Evolutionary conservation across 2,888 invertebrate genomes (phyloP).

Genomic region (Cheilosia urbana): DNA sequence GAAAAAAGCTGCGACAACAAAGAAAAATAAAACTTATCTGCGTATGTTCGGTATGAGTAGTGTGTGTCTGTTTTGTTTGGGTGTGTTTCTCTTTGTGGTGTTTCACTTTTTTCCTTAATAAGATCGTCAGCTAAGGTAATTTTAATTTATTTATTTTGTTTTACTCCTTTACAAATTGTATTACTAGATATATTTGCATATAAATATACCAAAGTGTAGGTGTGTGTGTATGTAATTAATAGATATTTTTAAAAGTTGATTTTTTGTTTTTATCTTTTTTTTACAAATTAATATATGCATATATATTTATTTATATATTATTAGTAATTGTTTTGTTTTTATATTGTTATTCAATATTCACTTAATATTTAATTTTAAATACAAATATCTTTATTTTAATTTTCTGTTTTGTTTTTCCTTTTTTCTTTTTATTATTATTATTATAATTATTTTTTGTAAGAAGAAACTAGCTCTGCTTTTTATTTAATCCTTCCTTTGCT

Average conservation of each 20-base stretch:
- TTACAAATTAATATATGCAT: conserved; percentile 74
- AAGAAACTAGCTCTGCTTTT: conserved; percentile 69
- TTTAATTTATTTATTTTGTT: conserved; percentile 57
- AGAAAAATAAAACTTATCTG: conserved; percentile 45
- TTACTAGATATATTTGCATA: conserved; percentile 73
- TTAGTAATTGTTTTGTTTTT: conserved; percentile 75
- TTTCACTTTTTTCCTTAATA: conserved; percentile 64
- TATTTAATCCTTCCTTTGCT: conserved; percentile 59
- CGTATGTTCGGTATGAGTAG: conserved; percentile 27
- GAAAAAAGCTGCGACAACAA: conserved; percentile 51
- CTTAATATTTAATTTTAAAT: conserved; percentile 78
- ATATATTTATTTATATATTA: conserved; percentile 76
- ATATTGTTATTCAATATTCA: conserved; percentile 77
- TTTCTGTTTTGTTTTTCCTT: conserved; percentile 49
- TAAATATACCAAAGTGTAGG: conserved; percentile 75
- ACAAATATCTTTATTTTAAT: conserved; percentile 75
- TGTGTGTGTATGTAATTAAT: conserved; percentile 67
- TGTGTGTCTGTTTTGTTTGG: conserved; percentile 14
- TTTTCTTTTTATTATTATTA: conserved; percentile 6
- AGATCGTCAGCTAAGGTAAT: conserved; percentile 68
- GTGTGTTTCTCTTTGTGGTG: conserved; percentile 43
- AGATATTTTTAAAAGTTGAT: conserved; percentile 68
- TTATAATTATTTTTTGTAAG: conserved; percentile 40
- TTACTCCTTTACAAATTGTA: conserved; percentile 71
- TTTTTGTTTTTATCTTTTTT: conserved; percentile 54